Evolutionary conservation across 2,797 vertebrate species (phyloP).

Genomic region (Odontamblyopus lacepedii): DNA sequence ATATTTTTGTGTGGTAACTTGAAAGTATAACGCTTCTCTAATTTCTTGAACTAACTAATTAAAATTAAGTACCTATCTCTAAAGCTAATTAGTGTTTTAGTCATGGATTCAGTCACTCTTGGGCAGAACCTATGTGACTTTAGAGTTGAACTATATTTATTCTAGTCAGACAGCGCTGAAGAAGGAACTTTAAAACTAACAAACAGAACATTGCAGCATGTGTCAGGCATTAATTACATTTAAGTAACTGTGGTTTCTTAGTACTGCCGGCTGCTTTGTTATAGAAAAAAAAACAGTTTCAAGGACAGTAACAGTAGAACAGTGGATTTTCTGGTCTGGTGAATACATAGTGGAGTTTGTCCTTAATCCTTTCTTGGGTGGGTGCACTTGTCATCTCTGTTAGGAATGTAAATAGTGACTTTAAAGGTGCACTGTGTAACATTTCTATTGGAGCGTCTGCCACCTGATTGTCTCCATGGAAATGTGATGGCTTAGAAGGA

Average conservation of each 20-base stretch:
- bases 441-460: too few relatives aligned
- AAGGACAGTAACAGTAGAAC: not conserved
- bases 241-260: not conserved
- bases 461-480: too few relatives aligned
- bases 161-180: slow-evolving; percentile 33
- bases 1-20: slow-evolving; percentile 11
- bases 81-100: slow-evolving; percentile 4
- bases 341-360: not conserved
- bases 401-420: too few relatives aligned
- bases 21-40: not conserved
- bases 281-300: too few relatives aligned
- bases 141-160: slow-evolving; percentile 8
- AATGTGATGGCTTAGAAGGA: too few relatives aligned
- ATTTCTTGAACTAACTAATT: not conserved
- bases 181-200: not conserved
- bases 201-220: not conserved
- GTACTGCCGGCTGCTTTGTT: not conserved
- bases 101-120: slow-evolving; percentile 1
- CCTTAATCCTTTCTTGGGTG: too few relatives aligned
- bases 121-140: slow-evolving; percentile 5
- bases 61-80: not conserved
- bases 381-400: too few relatives aligned
- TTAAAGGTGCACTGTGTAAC: too few relatives aligned
- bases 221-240: not conserved
- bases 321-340: not conserved